Evolutionary conservation across 2,113 vertebrate species (phyloP).

Genomic region (Asarcornis scutulata): DNA sequence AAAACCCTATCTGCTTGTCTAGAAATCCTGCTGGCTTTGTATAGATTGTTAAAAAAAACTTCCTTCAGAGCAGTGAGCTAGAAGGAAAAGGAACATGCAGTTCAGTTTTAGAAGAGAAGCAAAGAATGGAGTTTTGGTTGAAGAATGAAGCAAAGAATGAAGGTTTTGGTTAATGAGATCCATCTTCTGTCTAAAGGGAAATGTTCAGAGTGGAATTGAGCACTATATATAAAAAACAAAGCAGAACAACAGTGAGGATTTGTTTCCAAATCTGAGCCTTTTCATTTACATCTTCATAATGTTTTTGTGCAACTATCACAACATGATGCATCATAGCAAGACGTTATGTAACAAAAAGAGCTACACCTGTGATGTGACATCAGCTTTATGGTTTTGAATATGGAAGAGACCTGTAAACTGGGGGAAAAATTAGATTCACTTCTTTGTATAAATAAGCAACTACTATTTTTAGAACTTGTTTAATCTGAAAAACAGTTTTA

Average conservation of each 20-base stretch:
- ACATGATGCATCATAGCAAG: background rate
- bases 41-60: background rate
- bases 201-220: background rate
- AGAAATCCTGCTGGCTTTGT: background rate
- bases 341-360: background rate
- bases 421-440: background rate
- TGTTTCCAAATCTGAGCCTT: background rate
- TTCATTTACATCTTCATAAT: background rate
- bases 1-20: background rate
- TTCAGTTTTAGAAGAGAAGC: background rate
- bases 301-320: background rate
- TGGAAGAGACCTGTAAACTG: background rate
- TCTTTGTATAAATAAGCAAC: constrained; percentile 28
- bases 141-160: background rate
- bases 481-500: constrained; percentile 39
- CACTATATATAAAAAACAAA: background rate
- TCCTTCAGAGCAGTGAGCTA: background rate
- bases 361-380: background rate
- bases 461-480: background rate
- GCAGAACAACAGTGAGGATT: background rate
- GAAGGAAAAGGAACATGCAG: background rate
- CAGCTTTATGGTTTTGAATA: constrained; percentile 16
- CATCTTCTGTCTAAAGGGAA: background rate
- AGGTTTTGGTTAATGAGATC: background rate
- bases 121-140: background rate